These are phyloP conservation scores for Zophobas morio DNA, from an alignment of 1,140 invertebrate genomes.

Conservation along the genomic window DNA sequence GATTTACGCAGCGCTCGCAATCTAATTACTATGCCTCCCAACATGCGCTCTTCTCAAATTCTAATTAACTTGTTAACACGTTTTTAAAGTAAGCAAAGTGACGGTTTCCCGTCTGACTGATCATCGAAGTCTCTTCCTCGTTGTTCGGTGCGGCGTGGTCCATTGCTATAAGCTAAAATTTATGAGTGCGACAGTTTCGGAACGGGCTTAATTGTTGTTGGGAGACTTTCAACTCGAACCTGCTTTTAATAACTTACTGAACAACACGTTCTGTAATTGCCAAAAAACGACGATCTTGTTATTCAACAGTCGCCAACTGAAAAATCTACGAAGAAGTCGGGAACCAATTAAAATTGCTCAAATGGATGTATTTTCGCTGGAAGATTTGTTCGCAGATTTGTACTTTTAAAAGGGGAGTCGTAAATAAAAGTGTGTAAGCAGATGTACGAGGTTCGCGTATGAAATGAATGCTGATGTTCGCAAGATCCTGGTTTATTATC, in stretches of 20 bases:
- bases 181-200: slow-evolving; percentile 38
- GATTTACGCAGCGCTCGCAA: not conserved
- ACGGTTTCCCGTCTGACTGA: not conserved
- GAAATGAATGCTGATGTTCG: too few relatives aligned
- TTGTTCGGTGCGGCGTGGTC: not conserved
- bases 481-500: slow-evolving; percentile 13
- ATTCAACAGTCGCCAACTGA: slow-evolving; percentile 30
- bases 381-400: slow-evolving; percentile 6
- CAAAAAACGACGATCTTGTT: slow-evolving; percentile 32
- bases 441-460: not conserved
- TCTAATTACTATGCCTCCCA: slow-evolving; percentile 4
- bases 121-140: slow-evolving; percentile 21
- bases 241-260: slow-evolving; percentile 42
- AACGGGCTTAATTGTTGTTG: slow-evolving; percentile 33
- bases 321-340: slow-evolving; percentile 1
- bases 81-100: not conserved
- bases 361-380: not conserved
- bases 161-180: slow-evolving; percentile 16
- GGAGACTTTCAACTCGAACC: slow-evolving; percentile 31
- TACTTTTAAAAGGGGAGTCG: not conserved
- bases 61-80: slow-evolving; percentile 31
- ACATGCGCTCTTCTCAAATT: not conserved
- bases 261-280: slow-evolving; percentile 38
- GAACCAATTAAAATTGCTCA: slow-evolving; percentile 24
- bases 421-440: not conserved